Percentiles rank a stretch among this genome's conserved stretches.
Evolutionary conservation across 2,113 vertebrate species (phyloP).

Genomic region (Etheostoma cragini): DNA sequence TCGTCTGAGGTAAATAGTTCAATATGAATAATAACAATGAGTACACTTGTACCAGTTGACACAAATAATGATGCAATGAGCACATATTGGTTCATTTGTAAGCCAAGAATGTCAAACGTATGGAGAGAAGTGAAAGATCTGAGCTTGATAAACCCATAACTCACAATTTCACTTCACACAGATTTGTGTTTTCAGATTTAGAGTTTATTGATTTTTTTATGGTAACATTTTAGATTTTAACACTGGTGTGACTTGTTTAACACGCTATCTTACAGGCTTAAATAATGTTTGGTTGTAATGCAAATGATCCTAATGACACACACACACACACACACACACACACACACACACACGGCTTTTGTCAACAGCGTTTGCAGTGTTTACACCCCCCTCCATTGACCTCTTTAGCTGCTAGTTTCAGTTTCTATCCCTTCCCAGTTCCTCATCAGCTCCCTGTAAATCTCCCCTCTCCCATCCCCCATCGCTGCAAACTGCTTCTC

Average conservation of each 20-base stretch:
- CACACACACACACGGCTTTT: background rate
- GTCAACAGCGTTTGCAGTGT: slow-evolving; percentile 31
- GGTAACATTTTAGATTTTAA: background rate
- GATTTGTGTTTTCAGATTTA: background rate
- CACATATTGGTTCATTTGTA: too few relatives aligned
- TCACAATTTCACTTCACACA: background rate
- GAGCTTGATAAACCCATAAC: background rate
- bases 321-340: background rate
- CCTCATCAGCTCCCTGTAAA: slow-evolving; percentile 59
- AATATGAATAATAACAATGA: too few relatives aligned
- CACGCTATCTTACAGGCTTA: background rate
- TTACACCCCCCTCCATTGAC: slow-evolving; percentile 52
- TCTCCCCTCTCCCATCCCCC: slow-evolving; percentile 34
- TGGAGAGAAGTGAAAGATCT: background rate
- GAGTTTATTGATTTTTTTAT: background rate
- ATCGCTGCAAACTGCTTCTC: background rate
- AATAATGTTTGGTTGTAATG: background rate
- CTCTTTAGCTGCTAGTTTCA: slow-evolving; percentile 71
- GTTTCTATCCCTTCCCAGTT: slow-evolving; percentile 64
- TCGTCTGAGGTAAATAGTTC: too few relatives aligned
- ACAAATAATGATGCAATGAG: too few relatives aligned
- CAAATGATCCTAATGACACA: background rate
- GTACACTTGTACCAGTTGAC: too few relatives aligned
- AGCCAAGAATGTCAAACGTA: too few relatives aligned
- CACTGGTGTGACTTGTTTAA: background rate